phyloP scores from a whole-genome alignment of 2,888 invertebrate species.

The Drosophila birchii region DNA sequence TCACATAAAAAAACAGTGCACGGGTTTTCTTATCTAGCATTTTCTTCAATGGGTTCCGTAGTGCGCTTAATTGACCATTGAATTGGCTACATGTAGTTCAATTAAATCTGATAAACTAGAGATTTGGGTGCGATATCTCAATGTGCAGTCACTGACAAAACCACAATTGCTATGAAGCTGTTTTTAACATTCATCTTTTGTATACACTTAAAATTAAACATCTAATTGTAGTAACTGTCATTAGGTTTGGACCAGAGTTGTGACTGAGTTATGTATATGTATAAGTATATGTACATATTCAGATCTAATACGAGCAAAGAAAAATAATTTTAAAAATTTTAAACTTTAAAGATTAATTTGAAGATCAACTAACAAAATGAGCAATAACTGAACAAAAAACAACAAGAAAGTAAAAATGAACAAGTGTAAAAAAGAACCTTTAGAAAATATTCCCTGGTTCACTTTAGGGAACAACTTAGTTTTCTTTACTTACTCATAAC shows the following conservation, averaged over 20 bases:
- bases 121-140: neutral
- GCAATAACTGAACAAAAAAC: too few species aligned
- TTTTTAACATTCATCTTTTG: too few species aligned
- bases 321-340: neutral
- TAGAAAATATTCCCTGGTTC: neutral
- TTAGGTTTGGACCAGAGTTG: neutral
- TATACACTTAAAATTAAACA: too few species aligned
- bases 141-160: neutral
- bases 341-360: too few species aligned
- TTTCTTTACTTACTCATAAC: neutral
- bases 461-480: neutral
- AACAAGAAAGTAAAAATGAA: neutral
- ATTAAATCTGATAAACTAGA: neutral
- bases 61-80: constrained; percentile 4
- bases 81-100: constrained; percentile 4
- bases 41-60: neutral
- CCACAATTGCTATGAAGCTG: too few species aligned
- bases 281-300: too few species aligned
- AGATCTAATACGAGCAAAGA: neutral
- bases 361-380: too few species aligned
- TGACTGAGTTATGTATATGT: too few species aligned
- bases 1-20: constrained; percentile 4
- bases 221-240: neutral
- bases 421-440: neutral
- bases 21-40: neutral